Conservation (phyloP, 2,113 vertebrate genomes). For the Cervus canadensis region DNA sequence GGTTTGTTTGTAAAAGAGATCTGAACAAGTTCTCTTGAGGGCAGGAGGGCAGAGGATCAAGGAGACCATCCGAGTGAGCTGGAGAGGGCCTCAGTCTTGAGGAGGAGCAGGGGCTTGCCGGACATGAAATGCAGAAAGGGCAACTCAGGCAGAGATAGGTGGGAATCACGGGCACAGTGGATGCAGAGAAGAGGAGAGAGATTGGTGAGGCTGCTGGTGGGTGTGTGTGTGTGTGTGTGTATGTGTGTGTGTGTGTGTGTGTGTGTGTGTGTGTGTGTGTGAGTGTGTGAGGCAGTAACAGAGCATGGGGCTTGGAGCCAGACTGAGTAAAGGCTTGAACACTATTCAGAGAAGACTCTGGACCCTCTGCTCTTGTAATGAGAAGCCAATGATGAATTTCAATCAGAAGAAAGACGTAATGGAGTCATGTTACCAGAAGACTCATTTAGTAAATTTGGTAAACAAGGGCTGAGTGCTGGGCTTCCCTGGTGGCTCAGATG, state of each 20-base stretch:
- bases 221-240: background rate
- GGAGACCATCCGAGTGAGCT: background rate
- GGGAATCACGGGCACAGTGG: background rate
- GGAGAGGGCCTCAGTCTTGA: background rate
- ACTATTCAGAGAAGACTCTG: background rate
- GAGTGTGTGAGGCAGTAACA: too few species aligned
- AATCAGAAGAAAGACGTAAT: background rate
- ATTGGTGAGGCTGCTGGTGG: background rate
- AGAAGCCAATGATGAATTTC: background rate
- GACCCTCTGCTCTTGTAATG: background rate
- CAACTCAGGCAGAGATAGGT: background rate
- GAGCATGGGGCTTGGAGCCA: accelerated
- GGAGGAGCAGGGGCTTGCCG: background rate
- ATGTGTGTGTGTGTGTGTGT: background rate
- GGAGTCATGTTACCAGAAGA: background rate
- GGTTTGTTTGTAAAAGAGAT: background rate
- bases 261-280: background rate
- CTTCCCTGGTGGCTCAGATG: background rate
- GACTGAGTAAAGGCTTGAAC: background rate
- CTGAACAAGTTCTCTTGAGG: too few species aligned
- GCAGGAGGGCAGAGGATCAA: background rate
- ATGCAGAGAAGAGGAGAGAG: background rate
- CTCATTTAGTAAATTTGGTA: background rate
- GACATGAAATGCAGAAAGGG: background rate
- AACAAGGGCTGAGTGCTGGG: background rate